Evolutionary conservation across 2,797 vertebrate genomes (phyloP), one percentile per base, ranked within the genome.

Genomic region (Onychomys torridus): DNA sequence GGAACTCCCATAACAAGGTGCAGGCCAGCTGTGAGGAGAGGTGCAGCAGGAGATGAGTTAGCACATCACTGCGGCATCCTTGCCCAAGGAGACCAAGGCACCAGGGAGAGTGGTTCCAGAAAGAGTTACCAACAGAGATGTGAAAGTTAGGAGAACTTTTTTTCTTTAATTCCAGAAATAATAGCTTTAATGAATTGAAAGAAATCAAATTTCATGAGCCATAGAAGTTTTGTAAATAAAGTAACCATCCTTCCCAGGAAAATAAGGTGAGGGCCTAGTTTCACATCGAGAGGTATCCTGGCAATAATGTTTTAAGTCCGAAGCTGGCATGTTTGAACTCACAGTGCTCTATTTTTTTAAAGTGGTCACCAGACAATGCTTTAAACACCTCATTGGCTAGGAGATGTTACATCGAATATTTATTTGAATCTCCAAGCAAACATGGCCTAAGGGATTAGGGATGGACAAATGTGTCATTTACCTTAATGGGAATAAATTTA

Each of bases 141-240:
- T 63, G 27, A 95, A 88, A 85, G 59, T 65, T 81, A 16, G 17
- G 59, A 90, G 57, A 23, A 7, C 21, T 40, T 21, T 87, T 29
- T 85, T 65, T 57, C 14, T 43, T 57, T 49, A 86, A 52, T 69
- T n/a, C 43, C 32, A 81, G 46, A 96, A 96, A 89, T 23, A 63
- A 57, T 76, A 87, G 34, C 46, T 94, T 89, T 91, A 96, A 96
- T 86, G 78, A 94, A 43, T 37, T 86, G 43, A 90, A 95, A 96
- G 46, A 78, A 90, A 94, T 73, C 37, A 95, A 96, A 90, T 93
- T 86, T 88, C 57, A 86, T 2, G 89, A 95, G 77, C 11, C 57
- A 9, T 40, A 29, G 40, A 69, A 67, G 4, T 85, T 95, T 96
- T 94, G 73, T 97, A 96, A 96, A 90, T 90, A 96, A 96, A 87